Evolutionary conservation across 2,797 vertebrate genomes (phyloP).

Genomic region (Gymnothorax reevesii): DNA sequence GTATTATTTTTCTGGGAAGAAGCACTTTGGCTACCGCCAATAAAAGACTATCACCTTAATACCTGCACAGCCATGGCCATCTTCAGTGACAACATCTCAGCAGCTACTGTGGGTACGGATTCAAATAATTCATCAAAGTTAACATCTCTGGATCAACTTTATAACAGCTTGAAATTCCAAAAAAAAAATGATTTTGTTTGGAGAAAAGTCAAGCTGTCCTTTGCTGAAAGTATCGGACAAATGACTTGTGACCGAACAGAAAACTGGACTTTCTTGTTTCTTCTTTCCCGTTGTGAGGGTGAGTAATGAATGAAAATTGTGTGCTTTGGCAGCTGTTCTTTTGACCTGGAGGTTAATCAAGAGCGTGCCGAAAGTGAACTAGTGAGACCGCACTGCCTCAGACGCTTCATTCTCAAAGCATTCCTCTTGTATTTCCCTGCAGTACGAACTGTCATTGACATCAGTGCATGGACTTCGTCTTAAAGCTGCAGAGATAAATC

Average conservation of each 20-base stretch:
- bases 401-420: neutral
- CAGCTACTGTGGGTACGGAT: no score
- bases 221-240: neutral
- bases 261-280: neutral
- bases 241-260: neutral
- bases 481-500: neutral
- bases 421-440: neutral
- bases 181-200: neutral
- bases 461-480: neutral
- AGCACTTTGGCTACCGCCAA: no score
- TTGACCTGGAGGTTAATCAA: neutral
- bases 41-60: no score
- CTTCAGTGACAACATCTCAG: neutral
- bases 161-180: neutral
- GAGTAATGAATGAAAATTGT: neutral
- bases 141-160: neutral
- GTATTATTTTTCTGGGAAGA: no score
- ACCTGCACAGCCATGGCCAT: neutral
- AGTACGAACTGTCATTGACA: neutral
- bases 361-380: neutral
- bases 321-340: neutral
- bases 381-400: neutral
- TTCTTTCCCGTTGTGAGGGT: neutral
- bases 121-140: neutral
- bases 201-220: neutral